Base-by-base conservation (phyloP, 2,888 invertebrate species). In the Theretra japonica region DNA sequence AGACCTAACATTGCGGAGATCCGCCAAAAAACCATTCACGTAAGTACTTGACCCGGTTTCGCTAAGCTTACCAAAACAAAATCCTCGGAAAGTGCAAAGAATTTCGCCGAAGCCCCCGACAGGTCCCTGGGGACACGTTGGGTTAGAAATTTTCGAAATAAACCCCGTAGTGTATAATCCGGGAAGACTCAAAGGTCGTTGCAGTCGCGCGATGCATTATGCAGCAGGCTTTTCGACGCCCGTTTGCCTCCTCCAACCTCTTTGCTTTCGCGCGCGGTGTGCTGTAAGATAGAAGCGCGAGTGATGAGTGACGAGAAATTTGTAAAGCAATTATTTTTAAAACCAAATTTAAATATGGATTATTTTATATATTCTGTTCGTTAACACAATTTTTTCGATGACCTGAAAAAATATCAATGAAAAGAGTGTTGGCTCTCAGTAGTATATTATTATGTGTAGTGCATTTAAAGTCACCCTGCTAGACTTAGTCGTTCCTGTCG, bases 171-270 rank as follows among this genome's bases (percentile, higher is more conserved):
- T 84, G 83, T 86, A 87, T 87, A 88, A 88, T 87, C 88, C 81
- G 72, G 73, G 74, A 83, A 83, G 65, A 65, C 65, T 86, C 87
- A 86, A 86, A 88, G 88, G 87, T 86, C 81, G 84, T 79, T 84
- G 87, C 87, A 88, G 84, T 83, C 77, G 74, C 84, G 82, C 87
- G 82, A 89, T 90, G 90, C 90, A 90, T 90, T 85, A 90, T 90
- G 90, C 86, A 90, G 81, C 78, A 89, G 88, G 86, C 86, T 88
- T 88, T 88, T 87, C 86, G 83, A 84, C 87, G 83, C 85, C 80
- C 82, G 84, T 83, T 85, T 83, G 82, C 82, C 80, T 79, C 81
- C 74, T 72, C 73, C 74, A 75, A 75, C 78, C 77, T 80, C 81
- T 83, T 82, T 82, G 74, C 69, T 68, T 72, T 72, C 48, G 70